Conservation (phyloP, 2,113 vertebrate species). For the Bufo bufo region DNA sequence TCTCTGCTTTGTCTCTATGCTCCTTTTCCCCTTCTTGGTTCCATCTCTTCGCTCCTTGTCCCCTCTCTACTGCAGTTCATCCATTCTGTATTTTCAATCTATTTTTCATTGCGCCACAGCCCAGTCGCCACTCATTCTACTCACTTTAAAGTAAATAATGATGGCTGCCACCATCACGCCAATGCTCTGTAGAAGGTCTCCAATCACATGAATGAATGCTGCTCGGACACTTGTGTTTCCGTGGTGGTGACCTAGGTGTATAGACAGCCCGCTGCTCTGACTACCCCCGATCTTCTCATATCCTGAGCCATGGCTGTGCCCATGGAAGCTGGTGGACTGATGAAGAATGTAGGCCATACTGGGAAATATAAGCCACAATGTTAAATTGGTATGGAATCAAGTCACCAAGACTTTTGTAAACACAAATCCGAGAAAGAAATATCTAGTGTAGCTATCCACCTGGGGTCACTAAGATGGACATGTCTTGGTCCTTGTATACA, state of each 20-base stretch:
- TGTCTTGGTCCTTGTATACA: too few species aligned
- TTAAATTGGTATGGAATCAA: not conserved
- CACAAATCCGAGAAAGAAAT: too few species aligned
- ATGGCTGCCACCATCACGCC: slow-evolving; percentile 90
- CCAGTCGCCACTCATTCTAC: not conserved
- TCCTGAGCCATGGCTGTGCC: slow-evolving; percentile 75
- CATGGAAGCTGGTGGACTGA: slow-evolving; percentile 81
- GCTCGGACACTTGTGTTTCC: slow-evolving; percentile 91
- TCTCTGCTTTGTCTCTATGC: too few species aligned
- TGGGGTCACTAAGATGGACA: too few species aligned
- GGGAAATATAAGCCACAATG: slow-evolving; percentile 23
- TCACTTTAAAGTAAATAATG: slow-evolving; percentile 95
- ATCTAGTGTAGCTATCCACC: too few species aligned
- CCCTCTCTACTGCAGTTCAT: too few species aligned
- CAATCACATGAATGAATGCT: slow-evolving; percentile 93
- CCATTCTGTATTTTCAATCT: not conserved
- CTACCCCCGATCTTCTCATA: slow-evolving; percentile 87
- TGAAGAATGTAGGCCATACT: slow-evolving; percentile 97
- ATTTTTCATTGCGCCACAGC: not conserved
- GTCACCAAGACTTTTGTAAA: not conserved
- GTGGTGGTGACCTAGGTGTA: slow-evolving; percentile 72
- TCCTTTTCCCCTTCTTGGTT: too few species aligned
- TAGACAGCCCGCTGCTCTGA: slow-evolving; percentile 61
- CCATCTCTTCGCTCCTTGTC: too few species aligned
- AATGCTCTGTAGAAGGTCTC: slow-evolving; percentile 93